phyloP scores from a whole-genome alignment of 2,888 invertebrate species.

The Automeris io region DNA sequence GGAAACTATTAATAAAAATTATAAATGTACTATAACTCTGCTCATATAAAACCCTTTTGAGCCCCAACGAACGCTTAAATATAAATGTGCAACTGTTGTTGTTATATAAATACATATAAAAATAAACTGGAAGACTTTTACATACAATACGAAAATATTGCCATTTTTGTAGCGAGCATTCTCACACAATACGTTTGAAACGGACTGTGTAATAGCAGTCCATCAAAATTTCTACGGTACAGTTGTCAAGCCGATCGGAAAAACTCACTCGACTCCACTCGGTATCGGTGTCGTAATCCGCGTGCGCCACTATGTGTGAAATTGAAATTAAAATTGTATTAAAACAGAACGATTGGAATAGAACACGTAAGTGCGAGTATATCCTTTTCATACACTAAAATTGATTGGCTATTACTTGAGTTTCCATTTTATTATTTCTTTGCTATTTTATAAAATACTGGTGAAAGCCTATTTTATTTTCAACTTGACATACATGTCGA shows the following conservation, averaged over 20 bases:
- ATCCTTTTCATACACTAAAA: neutral
- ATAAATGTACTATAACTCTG: too few relatives aligned
- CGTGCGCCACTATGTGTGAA: conserved; percentile 57
- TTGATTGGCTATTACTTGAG: neutral
- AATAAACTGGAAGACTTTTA: conserved; percentile 6
- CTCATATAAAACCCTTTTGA: too few relatives aligned
- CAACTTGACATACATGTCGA: too few relatives aligned
- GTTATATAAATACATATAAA: neutral
- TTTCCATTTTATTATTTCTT: too few relatives aligned
- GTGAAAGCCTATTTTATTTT: too few relatives aligned
- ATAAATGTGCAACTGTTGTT: too few relatives aligned
- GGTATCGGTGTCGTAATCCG: conserved; percentile 50
- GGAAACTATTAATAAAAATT: too few relatives aligned
- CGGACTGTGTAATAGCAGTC: conserved; percentile 66
- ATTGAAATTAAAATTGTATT: conserved; percentile 73
- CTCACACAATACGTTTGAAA: conserved; percentile 64
- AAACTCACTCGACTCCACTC: conserved; percentile 48
- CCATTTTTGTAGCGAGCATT: conserved; percentile 39
- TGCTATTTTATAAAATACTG: too few relatives aligned
- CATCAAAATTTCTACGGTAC: conserved; percentile 67
- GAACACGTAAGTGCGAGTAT: conserved; percentile 32
- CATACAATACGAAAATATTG: conserved; percentile 35
- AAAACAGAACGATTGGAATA: conserved; percentile 52
- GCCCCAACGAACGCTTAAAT: too few relatives aligned
- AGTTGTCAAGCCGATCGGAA: conserved; percentile 57